A percentile compares a stretch with the other conserved stretches of the same genome.
phyloP scores from a whole-genome alignment of 2,113 vertebrate species.

The Pteruthius melanotis region DNA sequence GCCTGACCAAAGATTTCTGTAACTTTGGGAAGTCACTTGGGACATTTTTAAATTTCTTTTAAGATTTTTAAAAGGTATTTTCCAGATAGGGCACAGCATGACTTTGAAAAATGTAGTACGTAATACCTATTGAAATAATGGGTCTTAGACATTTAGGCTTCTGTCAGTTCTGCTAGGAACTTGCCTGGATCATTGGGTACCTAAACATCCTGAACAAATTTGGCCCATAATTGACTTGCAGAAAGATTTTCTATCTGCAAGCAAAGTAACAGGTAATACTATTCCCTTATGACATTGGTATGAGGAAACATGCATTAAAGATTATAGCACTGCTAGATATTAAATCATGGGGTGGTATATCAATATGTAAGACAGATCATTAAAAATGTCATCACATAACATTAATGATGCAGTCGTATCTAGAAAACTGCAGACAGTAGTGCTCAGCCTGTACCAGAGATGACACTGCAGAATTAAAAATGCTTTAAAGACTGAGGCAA shows the following conservation, averaged over 20 bases:
- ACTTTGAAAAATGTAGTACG: constrained; percentile 2
- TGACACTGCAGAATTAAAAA: not conserved
- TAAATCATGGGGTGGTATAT: not conserved
- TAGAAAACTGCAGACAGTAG: not conserved
- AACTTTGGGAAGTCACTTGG: not conserved
- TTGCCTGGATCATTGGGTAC: not conserved
- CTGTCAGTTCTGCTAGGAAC: not conserved
- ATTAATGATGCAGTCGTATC: not conserved
- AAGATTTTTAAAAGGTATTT: not conserved
- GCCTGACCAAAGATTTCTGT: not conserved
- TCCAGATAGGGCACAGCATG: not conserved
- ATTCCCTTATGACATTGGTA: not conserved
- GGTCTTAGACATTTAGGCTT: not conserved
- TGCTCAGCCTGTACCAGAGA: not conserved
- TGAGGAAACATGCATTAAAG: not conserved
- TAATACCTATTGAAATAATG: constrained; percentile 13
- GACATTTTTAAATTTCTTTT: not conserved
- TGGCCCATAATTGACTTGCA: not conserved
- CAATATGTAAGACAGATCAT: not conserved
- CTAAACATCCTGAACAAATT: not conserved
- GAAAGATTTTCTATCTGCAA: not conserved
- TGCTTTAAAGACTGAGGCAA: not conserved
- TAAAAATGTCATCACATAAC: not conserved
- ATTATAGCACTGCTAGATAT: not conserved
- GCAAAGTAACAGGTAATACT: not conserved